These are phyloP conservation scores for Dasysyrphus tricinctus DNA, from an alignment of 2,888 invertebrate genomes.

Conservation along the genomic window DNA sequence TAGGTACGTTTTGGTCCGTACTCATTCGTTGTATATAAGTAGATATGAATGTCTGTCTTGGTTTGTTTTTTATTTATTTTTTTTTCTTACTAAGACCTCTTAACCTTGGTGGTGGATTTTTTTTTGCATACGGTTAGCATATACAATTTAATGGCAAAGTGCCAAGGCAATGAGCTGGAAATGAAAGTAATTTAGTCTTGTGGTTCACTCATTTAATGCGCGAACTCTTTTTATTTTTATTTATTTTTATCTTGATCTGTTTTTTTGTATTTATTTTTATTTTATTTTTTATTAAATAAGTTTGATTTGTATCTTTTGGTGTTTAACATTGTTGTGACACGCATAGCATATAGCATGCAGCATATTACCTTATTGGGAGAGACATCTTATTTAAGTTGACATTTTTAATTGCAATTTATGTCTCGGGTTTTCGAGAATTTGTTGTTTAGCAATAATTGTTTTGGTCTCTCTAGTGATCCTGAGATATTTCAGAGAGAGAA, in stretches of 20 bases:
- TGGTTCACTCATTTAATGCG: conserved; percentile 42
- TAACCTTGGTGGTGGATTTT: conserved; percentile 44
- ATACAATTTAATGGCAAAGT: conserved; percentile 40
- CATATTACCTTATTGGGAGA: conserved; percentile 17
- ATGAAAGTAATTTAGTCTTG: conserved; percentile 66
- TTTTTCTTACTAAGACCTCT: conserved; percentile 31
- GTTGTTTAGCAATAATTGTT: conserved; percentile 8
- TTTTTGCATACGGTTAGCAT: conserved; percentile 21
- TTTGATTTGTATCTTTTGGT: conserved; percentile 25
- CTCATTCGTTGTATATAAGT: not conserved
- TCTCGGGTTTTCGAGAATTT: not conserved
- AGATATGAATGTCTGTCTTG: not conserved
- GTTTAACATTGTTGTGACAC: conserved; percentile 11
- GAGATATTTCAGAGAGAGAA: not conserved
- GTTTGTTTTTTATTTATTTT: not conserved
- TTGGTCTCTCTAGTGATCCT: not conserved
- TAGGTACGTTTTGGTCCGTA: conserved; percentile 22
- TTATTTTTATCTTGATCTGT: not conserved
- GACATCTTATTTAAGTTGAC: conserved; percentile 38
- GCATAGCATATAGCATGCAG: not conserved
- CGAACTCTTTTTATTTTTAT: conserved; percentile 50
- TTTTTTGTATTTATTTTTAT: conserved; percentile 1
- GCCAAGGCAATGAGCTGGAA: conserved; percentile 68
- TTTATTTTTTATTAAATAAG: not conserved
- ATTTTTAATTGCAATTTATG: conserved; percentile 28